These are phyloP conservation scores for Catharus bicknelli DNA, from an alignment of 2,113 vertebrate species.

Conservation along the genomic window DNA sequence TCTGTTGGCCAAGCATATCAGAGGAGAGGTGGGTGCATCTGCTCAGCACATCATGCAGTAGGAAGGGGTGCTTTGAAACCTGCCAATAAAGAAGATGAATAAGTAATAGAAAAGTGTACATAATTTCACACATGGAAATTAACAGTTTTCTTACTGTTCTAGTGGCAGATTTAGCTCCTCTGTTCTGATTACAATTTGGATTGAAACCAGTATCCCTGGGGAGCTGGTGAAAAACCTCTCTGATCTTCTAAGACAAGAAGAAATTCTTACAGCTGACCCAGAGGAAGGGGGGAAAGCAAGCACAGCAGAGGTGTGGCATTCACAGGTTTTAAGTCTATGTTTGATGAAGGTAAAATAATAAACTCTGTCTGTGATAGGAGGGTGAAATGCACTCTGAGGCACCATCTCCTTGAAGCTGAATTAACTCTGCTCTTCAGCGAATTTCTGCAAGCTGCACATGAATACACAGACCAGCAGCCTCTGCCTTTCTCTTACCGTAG, in stretches of 20 bases:
- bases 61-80: not conserved
- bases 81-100: slow-evolving; percentile 20
- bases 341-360: not conserved
- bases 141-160: not conserved
- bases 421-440: not conserved
- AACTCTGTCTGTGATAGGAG: not conserved
- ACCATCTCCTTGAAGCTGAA: not conserved
- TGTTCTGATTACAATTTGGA: not conserved
- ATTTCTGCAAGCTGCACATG: not conserved
- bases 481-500: slow-evolving; percentile 2
- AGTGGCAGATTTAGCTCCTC: not conserved
- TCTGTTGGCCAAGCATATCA: not conserved
- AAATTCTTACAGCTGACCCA: not conserved
- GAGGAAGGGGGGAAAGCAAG: not conserved
- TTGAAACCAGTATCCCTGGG: not conserved
- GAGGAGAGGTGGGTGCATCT: not conserved
- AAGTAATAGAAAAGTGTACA: not conserved
- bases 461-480: not conserved
- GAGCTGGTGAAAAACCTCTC: not conserved
- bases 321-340: not conserved
- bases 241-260: not conserved
- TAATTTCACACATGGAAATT: not conserved
- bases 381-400: not conserved
- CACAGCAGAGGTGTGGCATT: not conserved
- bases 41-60: not conserved